These are phyloP conservation scores for Moxostoma hubbsi DNA, from an alignment of 2,797 vertebrate genomes.

Conservation along the genomic window DNA sequence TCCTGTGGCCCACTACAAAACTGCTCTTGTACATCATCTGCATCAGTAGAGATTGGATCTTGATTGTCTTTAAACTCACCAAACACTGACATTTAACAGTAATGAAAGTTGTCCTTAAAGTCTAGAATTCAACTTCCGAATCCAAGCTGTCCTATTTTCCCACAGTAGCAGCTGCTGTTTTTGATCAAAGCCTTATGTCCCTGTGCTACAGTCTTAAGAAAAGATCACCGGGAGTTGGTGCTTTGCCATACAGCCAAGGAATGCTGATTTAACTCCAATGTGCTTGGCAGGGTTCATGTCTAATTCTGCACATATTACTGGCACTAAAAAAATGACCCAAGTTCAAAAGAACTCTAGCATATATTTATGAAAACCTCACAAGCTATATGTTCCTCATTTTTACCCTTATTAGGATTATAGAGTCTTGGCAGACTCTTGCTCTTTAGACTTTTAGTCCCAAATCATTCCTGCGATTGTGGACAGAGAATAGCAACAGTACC, in stretches of 20 bases:
- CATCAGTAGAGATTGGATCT: slow-evolving; percentile 28
- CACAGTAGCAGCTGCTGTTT: slow-evolving; percentile 40
- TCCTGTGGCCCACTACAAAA: slow-evolving; percentile 16
- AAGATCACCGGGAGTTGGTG: not conserved
- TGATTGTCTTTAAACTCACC: slow-evolving; percentile 54
- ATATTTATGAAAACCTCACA: slow-evolving; percentile 60
- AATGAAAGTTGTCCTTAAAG: slow-evolving; percentile 7
- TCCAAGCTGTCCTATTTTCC: slow-evolving; percentile 25
- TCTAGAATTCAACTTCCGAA: slow-evolving; percentile 16
- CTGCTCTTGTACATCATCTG: slow-evolving; percentile 18
- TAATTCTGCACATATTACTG: slow-evolving; percentile 34
- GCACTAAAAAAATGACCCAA: slow-evolving; percentile 46
- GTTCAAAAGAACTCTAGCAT: not conserved
- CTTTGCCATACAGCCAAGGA: slow-evolving; percentile 9
- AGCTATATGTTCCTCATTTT: slow-evolving; percentile 59
- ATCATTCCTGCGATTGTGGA: slow-evolving; percentile 74
- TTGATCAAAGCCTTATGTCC: slow-evolving; percentile 30
- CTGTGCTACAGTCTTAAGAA: not conserved
- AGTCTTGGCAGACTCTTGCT: slow-evolving; percentile 63
- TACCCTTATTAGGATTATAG: slow-evolving; percentile 59
- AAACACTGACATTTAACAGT: slow-evolving; percentile 2
- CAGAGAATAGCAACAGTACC: slow-evolving; percentile 71
- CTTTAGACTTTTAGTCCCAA: slow-evolving; percentile 63
- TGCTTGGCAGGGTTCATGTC: slow-evolving; percentile 27
- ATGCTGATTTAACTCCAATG: slow-evolving; percentile 32